Percentiles rank a stretch among this genome's conserved stretches.
Conservation (phyloP, 2,888 invertebrate species). For the Frankliniella intonsa region DNA sequence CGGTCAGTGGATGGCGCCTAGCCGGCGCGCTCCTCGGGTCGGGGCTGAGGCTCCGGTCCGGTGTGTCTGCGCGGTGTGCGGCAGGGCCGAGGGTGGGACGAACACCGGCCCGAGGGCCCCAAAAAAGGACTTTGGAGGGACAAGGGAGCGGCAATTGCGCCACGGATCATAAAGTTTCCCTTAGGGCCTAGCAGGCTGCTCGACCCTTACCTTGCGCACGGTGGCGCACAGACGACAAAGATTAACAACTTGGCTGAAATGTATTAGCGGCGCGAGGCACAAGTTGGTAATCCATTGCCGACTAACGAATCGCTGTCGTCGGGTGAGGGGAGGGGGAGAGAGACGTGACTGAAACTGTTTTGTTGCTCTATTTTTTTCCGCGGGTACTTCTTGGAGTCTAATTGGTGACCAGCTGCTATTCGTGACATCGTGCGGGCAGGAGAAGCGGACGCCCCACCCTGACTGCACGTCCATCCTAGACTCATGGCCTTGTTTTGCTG, state of each 20-base stretch:
- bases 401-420: background rate
- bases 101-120: too few species aligned
- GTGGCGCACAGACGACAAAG: background rate
- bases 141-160: background rate
- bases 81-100: background rate
- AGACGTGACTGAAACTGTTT: background rate
- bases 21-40: too few species aligned
- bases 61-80: background rate
- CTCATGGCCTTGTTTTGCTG: too few species aligned
- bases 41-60: background rate
- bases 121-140: constrained; percentile 15
- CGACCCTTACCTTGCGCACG: too few species aligned
- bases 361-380: background rate
- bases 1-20: too few species aligned
- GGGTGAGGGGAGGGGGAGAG: background rate
- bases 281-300: background rate
- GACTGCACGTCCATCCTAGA: too few species aligned
- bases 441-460: too few species aligned
- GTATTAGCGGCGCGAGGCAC: background rate
- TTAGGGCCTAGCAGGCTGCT: background rate
- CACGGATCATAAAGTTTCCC: constrained; percentile 8
- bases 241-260: background rate
- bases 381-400: background rate
- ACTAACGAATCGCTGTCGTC: background rate
- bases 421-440: too few species aligned